Evolutionary conservation across 53 echinoderm and acorn worm genomes (phyloP).

Genomic region (Holothuria scabra): DNA sequence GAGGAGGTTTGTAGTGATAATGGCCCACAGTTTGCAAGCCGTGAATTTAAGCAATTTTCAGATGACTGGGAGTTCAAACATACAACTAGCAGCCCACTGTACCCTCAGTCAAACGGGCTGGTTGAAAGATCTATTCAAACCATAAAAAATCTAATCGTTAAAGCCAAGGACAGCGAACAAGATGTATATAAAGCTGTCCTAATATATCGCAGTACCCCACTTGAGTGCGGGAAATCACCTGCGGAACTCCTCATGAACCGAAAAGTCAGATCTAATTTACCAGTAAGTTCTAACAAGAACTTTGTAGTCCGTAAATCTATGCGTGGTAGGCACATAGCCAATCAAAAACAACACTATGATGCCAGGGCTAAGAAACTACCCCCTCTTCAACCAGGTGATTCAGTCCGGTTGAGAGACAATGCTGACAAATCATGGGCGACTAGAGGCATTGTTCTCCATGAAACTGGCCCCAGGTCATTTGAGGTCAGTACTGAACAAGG

Average conservation of each 20-base stretch:
- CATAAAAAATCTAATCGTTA: slow-evolving; percentile 43
- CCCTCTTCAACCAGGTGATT: neutral
- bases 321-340: too few species aligned
- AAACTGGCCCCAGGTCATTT: too few species aligned
- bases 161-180: slow-evolving; percentile 31
- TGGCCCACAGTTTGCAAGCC: slow-evolving; percentile 34
- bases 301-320: neutral
- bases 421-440: slow-evolving; percentile 1
- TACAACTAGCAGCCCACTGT: too few species aligned
- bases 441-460: neutral
- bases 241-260: too few species aligned
- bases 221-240: slow-evolving; percentile 57
- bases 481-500: neutral
- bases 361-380: neutral
- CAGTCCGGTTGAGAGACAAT: neutral
- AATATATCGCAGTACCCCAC: slow-evolving; percentile 56
- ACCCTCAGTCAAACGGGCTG: too few species aligned
- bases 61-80: slow-evolving; percentile 44
- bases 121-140: slow-evolving; percentile 58
- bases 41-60: slow-evolving; percentile 31
- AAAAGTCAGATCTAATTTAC: slow-evolving; percentile 48
- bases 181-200: slow-evolving; percentile 44
- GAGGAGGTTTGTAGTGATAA: slow-evolving; percentile 36
- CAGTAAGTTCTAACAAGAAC: neutral
- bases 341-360: neutral